These are phyloP conservation scores for Boleophthalmus pectinirostris DNA, from an alignment of 2,113 vertebrate genomes.

Conservation along the genomic window DNA sequence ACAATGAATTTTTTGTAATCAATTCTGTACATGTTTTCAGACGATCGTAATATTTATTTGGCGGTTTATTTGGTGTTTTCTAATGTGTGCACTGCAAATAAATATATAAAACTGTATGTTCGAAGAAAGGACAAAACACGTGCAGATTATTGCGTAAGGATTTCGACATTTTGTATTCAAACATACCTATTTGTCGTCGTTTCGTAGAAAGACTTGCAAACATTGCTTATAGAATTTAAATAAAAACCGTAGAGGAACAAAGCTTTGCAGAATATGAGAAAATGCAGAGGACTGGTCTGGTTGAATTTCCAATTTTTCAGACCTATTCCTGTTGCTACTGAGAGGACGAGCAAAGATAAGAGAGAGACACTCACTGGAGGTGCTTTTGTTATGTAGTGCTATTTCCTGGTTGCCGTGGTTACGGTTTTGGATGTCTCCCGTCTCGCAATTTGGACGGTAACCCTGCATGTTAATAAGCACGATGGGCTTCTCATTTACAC, in stretches of 20 bases:
- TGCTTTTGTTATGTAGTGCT: slow-evolving; percentile 2
- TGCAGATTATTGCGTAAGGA: not conserved
- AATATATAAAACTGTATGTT: no score
- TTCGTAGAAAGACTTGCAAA: not conserved
- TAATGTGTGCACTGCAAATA: no score
- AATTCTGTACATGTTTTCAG: no score
- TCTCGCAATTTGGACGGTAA: not conserved
- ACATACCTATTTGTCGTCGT: not conserved
- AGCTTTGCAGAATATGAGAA: not conserved
- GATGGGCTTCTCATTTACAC: not conserved
- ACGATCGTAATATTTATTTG: no score
- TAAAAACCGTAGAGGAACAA: not conserved
- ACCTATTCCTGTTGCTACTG: not conserved
- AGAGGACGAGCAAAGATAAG: not conserved
- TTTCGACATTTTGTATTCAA: not conserved
- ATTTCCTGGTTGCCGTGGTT: not conserved
- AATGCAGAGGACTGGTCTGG: not conserved
- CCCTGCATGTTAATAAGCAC: slow-evolving; percentile 2
- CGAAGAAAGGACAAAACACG: not conserved
- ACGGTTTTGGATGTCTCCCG: slow-evolving; percentile 6
- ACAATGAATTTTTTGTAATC: no score
- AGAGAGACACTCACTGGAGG: not conserved
- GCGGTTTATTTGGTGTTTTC: no score
- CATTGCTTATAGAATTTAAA: not conserved
- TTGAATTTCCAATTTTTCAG: not conserved